These are phyloP conservation scores for Onychorhynchus coronatus DNA, from an alignment of 2,113 vertebrate species.

Conservation along the genomic window DNA sequence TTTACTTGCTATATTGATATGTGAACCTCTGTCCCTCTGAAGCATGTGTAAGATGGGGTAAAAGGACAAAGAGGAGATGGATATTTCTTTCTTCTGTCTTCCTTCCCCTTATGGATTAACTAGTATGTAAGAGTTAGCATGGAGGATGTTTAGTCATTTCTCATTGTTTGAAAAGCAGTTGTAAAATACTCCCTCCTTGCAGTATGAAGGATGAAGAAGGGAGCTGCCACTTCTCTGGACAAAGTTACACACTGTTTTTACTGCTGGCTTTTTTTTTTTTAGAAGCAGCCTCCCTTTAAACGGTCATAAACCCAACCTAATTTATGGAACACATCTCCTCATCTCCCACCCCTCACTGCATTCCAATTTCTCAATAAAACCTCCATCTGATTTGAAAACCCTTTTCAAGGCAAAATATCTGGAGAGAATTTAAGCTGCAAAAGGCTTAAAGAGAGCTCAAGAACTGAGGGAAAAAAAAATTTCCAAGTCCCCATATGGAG, in stretches of 20 bases:
- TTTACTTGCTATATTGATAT: not conserved
- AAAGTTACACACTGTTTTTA: not conserved
- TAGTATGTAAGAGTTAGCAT: not conserved
- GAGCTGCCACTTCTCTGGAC: not conserved
- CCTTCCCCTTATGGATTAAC: not conserved
- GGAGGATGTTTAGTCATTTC: not conserved
- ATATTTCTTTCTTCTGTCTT: not conserved
- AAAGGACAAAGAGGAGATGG: not conserved
- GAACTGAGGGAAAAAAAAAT: not conserved
- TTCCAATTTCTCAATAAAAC: slow-evolving; percentile 28
- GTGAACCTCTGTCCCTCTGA: not conserved
- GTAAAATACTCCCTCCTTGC: not conserved
- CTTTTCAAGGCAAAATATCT: slow-evolving; percentile 6
- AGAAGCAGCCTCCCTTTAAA: not conserved
- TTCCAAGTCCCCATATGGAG: not conserved
- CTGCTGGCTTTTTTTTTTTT: not conserved
- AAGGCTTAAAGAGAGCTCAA: not conserved
- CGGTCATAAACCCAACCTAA: not conserved
- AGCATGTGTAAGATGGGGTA: not conserved
- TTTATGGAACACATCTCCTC: not conserved
- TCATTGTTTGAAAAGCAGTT: not conserved
- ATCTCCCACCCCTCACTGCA: not conserved
- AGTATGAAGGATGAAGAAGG: not conserved
- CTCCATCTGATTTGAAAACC: not conserved
- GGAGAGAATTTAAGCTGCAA: not conserved